These are phyloP conservation scores for Rachycentron canadum DNA, from an alignment of 2,797 vertebrate genomes.

Conservation along the genomic window DNA sequence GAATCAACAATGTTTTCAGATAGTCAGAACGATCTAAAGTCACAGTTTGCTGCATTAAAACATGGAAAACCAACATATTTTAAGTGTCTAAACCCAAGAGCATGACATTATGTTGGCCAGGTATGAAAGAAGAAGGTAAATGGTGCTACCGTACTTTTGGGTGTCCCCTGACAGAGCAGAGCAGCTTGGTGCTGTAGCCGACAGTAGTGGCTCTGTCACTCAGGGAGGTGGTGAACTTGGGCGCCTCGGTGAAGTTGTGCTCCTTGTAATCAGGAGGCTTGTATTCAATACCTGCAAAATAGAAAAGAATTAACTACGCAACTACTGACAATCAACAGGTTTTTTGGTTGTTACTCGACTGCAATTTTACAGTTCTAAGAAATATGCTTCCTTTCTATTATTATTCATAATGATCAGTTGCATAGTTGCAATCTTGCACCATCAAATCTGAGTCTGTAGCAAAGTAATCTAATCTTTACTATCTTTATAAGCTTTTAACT, in stretches of 20 bases:
- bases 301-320: constrained; percentile 5
- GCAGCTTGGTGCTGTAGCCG: constrained; percentile 94
- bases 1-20: neutral
- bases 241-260: constrained; percentile 89
- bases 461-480: neutral
- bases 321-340: neutral
- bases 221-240: constrained; percentile 94
- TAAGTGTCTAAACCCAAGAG: neutral
- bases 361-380: neutral
- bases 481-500: neutral
- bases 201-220: constrained; percentile 89
- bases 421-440: too few relatives aligned
- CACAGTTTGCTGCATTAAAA: neutral
- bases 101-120: neutral
- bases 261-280: constrained; percentile 87
- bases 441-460: too few relatives aligned
- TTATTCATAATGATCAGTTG: too few relatives aligned
- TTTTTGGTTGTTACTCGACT: neutral
- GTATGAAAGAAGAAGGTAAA: neutral
- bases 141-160: constrained; percentile 87
- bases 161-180: constrained; percentile 91
- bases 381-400: neutral
- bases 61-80: neutral
- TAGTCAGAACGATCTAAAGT: neutral
- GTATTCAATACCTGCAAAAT: constrained; percentile 85